phyloP scores from a whole-genome alignment of 2,888 invertebrate species.

The Tetropium fuscum region DNA sequence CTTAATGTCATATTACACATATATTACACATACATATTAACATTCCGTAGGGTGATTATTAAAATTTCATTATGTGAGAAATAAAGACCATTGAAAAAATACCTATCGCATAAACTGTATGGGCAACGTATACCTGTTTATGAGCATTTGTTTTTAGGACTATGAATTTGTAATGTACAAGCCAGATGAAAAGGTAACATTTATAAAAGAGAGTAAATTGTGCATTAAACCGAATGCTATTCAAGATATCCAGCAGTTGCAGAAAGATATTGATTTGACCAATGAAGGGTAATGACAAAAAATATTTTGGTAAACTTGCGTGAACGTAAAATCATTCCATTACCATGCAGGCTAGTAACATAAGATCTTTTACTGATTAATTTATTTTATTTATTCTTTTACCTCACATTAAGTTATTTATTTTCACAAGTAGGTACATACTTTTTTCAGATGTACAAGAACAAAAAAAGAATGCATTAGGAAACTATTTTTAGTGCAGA shows the following conservation, averaged over 20 bases:
- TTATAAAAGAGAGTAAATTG: slow-evolving; percentile 53
- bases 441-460: slow-evolving; percentile 42
- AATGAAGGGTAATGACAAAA: slow-evolving; percentile 53
- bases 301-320: not conserved
- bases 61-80: too few species aligned
- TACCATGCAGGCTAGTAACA: too few species aligned
- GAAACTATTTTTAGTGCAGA: slow-evolving; percentile 43
- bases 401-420: not conserved
- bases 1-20: too few species aligned
- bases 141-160: slow-evolving; percentile 55
- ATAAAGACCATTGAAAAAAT: not conserved
- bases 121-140: not conserved
- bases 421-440: not conserved
- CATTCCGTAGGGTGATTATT: too few species aligned
- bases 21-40: too few species aligned
- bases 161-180: slow-evolving; percentile 67
- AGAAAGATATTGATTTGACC: slow-evolving; percentile 61
- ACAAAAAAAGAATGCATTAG: slow-evolving; percentile 23
- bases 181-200: slow-evolving; percentile 57
- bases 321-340: too few species aligned
- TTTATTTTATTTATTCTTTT: not conserved
- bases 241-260: slow-evolving; percentile 48
- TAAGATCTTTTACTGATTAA: too few species aligned
- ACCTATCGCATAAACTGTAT: not conserved
- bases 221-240: slow-evolving; percentile 61